Percentiles rank a stretch among this genome's conserved stretches.
These are phyloP conservation scores for Aquatica leii DNA, from an alignment of 2,888 invertebrate species.

Conservation along the genomic window DNA sequence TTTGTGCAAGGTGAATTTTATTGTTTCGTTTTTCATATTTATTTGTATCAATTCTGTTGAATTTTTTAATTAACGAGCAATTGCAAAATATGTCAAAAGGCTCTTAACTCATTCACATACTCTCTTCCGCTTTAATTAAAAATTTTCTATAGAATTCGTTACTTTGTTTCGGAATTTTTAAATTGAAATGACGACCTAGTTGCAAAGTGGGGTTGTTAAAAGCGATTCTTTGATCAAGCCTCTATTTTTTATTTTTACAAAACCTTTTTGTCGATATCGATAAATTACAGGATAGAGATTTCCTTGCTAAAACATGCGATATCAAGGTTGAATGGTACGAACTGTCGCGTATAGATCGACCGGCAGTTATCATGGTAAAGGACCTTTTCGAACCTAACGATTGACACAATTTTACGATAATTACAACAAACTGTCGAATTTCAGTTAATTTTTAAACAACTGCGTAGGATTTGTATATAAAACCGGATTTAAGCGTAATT, in stretches of 20 bases:
- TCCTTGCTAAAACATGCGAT: constrained; percentile 33
- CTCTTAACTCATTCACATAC: not conserved
- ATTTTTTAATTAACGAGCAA: too few relatives aligned
- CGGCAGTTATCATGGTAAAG: constrained; percentile 34
- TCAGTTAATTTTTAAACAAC: too few relatives aligned
- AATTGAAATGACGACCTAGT: constrained; percentile 18
- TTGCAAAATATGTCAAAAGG: not conserved
- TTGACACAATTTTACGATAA: not conserved
- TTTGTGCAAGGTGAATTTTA: too few relatives aligned
- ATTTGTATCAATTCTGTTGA: too few relatives aligned
- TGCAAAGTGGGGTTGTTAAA: constrained; percentile 12
- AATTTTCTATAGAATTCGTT: constrained; percentile 2
- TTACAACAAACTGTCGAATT: too few relatives aligned
- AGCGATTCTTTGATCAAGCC: constrained; percentile 24
- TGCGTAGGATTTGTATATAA: too few relatives aligned
- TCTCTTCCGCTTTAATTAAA: constrained; percentile 5
- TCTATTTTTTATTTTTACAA: constrained; percentile 22
- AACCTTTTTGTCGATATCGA: constrained; percentile 27
- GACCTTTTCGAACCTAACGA: constrained; percentile 14
- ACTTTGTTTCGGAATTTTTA: not conserved
- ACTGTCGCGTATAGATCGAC: constrained; percentile 35
- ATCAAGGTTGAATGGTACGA: constrained; percentile 37
- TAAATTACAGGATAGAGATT: constrained; percentile 32
- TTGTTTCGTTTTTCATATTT: too few relatives aligned
- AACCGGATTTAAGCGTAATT: too few relatives aligned